A percentile compares a stretch with the other conserved stretches of the same genome.
phyloP scores from a whole-genome alignment of 2,113 vertebrate species.

The zebrafish (Danio rerio) region DNA sequence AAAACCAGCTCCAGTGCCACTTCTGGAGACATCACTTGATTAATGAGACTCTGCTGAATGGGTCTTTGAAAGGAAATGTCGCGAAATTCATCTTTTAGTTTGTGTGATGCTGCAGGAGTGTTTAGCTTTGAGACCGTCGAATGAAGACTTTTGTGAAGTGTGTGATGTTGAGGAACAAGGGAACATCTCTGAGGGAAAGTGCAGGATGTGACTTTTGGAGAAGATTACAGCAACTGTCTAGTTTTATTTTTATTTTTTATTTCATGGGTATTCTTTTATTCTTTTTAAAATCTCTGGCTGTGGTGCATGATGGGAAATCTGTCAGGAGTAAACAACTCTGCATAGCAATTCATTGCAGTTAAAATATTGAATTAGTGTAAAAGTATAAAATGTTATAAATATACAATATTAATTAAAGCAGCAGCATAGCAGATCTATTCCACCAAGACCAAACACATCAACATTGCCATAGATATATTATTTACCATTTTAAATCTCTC shows the following conservation, averaged over 20 bases:
- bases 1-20: conserved; percentile 31
- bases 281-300: background rate
- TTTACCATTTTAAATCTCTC: no score
- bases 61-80: conserved; percentile 34
- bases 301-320: conserved; percentile 43
- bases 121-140: conserved; percentile 14
- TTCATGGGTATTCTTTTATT: background rate
- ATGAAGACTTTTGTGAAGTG: conserved; percentile 25
- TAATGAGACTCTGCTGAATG: conserved; percentile 53
- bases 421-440: no score
- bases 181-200: background rate
- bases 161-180: conserved; percentile 24
- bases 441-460: no score
- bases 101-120: conserved; percentile 33
- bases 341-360: conserved; percentile 3
- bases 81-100: conserved; percentile 23
- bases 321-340: conserved; percentile 2
- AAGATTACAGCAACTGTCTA: conserved; percentile 5
- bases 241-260: conserved; percentile 11
- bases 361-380: no score
- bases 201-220: conserved; percentile 8
- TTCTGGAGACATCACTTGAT: conserved; percentile 46
- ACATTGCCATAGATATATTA: no score
- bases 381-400: no score
- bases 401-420: no score